Evolutionary conservation across 2,888 invertebrate species (phyloP).

Genomic region (Megastigmus dorsalis): DNA sequence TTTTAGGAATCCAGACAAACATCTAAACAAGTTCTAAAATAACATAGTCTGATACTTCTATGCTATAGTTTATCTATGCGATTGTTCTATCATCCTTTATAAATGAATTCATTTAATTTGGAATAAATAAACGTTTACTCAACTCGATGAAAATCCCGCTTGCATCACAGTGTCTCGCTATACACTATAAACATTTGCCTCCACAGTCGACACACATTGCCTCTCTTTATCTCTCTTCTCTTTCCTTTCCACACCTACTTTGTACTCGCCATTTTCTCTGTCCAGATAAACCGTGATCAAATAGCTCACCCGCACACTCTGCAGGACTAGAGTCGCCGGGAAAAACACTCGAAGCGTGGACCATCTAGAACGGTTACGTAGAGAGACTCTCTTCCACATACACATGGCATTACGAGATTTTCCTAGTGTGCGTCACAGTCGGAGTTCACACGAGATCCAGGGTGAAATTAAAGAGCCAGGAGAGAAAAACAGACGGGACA

Average conservation of each 20-base stretch:
- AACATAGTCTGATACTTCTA: too few relatives aligned
- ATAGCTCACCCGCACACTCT: background rate
- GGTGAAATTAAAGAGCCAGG: background rate
- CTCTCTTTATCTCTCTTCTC: background rate
- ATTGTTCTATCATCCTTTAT: too few relatives aligned
- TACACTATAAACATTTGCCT: background rate
- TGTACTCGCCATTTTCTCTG: background rate
- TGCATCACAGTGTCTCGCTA: too few relatives aligned
- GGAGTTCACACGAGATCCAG: conserved; percentile 1
- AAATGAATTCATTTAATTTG: too few relatives aligned
- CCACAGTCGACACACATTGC: background rate
- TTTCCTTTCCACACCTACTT: background rate
- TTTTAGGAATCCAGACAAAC: too few relatives aligned
- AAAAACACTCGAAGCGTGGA: background rate
- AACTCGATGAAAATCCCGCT: too few relatives aligned
- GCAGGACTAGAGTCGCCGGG: background rate
- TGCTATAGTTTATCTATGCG: too few relatives aligned
- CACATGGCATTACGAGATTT: conserved; percentile 29
- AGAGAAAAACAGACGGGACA: background rate
- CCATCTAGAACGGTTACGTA: too few relatives aligned
- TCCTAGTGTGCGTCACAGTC: background rate
- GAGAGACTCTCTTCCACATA: too few relatives aligned
- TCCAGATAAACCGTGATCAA: conserved; percentile 13
- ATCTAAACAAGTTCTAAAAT: too few relatives aligned
- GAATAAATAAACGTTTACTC: too few relatives aligned